These are phyloP conservation scores for Conger conger DNA, from an alignment of 2,113 vertebrate species.

Conservation along the genomic window DNA sequence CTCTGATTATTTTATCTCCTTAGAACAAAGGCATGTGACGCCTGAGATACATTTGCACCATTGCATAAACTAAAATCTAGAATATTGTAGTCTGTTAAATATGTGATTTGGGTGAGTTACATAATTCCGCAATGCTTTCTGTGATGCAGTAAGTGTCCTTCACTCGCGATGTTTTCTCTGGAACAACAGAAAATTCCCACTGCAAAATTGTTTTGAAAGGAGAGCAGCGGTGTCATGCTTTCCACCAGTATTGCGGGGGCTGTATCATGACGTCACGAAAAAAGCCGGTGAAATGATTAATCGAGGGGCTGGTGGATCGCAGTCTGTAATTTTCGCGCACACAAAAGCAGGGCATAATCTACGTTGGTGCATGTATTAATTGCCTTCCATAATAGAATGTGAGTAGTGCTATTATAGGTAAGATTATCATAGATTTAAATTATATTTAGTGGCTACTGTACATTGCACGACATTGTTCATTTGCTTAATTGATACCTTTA, in stretches of 20 bases:
- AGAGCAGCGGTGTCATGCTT: constrained; percentile 6
- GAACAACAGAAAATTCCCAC: not conserved
- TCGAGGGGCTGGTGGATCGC: not conserved
- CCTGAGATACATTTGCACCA: not conserved
- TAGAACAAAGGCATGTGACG: not conserved
- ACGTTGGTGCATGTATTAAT: not conserved
- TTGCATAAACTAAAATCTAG: not conserved
- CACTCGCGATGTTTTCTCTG: not conserved
- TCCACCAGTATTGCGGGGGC: not conserved
- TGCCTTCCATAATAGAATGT: not conserved
- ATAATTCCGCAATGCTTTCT: not conserved
- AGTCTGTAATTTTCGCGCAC: not conserved
- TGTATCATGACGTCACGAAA: not conserved
- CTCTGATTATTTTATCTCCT: not conserved
- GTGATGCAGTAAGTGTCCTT: not conserved
- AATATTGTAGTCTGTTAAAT: not conserved
- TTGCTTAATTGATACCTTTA: not conserved
- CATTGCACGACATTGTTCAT: not conserved
- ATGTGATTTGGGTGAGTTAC: not conserved
- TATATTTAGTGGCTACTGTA: not conserved
- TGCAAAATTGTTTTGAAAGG: not conserved
- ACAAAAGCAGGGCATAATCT: not conserved
- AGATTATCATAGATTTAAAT: too few relatives aligned
- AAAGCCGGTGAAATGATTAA: not conserved
- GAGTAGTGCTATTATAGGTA: too few relatives aligned